Evolutionary conservation across 2,113 vertebrate species (phyloP).

Genomic region (Agapornis roseicollis): DNA sequence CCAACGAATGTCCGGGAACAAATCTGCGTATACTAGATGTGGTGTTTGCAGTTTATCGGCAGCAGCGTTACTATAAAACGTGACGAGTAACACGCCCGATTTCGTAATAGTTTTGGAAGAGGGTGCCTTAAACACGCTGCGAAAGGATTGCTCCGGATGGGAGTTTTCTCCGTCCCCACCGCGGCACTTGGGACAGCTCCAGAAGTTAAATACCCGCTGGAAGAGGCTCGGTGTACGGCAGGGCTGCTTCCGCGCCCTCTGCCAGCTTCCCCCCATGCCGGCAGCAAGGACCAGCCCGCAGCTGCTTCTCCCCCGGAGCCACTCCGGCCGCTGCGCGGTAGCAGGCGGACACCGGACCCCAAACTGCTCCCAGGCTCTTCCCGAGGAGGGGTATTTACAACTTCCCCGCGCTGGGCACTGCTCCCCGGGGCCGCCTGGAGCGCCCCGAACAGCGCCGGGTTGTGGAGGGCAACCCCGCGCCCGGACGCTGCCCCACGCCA

Average conservation of each 20-base stretch:
- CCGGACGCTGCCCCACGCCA: not conserved
- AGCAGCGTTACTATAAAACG: not conserved
- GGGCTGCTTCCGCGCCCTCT: not conserved
- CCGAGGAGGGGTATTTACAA: not conserved
- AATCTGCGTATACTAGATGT: rapidly evolving
- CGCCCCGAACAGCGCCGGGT: not conserved
- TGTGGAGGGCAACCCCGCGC: not conserved
- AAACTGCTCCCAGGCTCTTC: not conserved
- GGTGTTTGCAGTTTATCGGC: not conserved
- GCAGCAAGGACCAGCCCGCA: not conserved
- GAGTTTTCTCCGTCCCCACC: not conserved
- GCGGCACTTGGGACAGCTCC: not conserved
- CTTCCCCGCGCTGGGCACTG: not conserved
- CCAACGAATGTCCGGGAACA: not conserved
- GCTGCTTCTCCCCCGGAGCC: not conserved
- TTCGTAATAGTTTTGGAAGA: not conserved
- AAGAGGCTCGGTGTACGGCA: rapidly evolving
- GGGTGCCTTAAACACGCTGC: rapidly evolving
- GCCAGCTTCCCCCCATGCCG: not conserved
- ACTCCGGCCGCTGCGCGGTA: not conserved
- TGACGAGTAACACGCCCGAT: not conserved
- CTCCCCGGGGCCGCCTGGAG: not conserved
- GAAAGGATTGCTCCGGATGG: not conserved
- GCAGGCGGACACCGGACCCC: not conserved
- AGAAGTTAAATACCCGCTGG: not conserved